These are phyloP conservation scores for Adelosebastes latens DNA, from an alignment of 2,797 vertebrate genomes.

Conservation along the genomic window DNA sequence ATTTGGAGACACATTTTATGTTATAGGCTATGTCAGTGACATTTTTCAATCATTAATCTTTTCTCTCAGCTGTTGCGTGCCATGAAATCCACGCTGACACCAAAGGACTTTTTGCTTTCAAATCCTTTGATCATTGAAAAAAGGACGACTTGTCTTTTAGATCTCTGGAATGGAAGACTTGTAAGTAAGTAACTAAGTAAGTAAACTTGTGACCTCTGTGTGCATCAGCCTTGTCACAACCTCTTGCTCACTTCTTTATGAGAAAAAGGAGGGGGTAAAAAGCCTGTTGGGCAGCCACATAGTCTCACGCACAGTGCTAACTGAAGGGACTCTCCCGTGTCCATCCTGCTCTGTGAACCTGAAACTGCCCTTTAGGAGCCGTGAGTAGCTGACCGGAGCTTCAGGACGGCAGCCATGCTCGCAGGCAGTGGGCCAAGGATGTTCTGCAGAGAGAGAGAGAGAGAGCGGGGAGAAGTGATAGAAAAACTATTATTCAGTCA, in stretches of 20 bases:
- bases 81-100: not conserved
- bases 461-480: not conserved
- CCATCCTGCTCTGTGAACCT: constrained; percentile 39
- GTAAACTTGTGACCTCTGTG: constrained; percentile 6
- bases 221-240: constrained; percentile 39
- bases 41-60: too few relatives aligned
- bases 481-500: constrained; percentile 35
- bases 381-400: constrained; percentile 51
- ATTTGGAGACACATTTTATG: constrained; percentile 7
- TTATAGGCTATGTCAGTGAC: not conserved
- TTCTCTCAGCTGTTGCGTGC: not conserved
- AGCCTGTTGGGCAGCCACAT: constrained; percentile 5
- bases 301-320: not conserved
- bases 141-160: not conserved
- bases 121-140: not conserved
- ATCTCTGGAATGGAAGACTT: not conserved
- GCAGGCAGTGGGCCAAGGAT: constrained; percentile 1
- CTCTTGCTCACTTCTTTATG: constrained; percentile 20
- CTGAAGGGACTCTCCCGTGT: not conserved
- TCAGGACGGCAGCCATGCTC: constrained; percentile 17
- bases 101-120: not conserved
- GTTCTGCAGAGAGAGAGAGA: not conserved
- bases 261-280: not conserved
- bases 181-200: too few relatives aligned
- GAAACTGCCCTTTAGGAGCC: constrained; percentile 34